phyloP scores from a whole-genome alignment of 1,140 invertebrate species.

The Vollenhovia emeryi region DNA sequence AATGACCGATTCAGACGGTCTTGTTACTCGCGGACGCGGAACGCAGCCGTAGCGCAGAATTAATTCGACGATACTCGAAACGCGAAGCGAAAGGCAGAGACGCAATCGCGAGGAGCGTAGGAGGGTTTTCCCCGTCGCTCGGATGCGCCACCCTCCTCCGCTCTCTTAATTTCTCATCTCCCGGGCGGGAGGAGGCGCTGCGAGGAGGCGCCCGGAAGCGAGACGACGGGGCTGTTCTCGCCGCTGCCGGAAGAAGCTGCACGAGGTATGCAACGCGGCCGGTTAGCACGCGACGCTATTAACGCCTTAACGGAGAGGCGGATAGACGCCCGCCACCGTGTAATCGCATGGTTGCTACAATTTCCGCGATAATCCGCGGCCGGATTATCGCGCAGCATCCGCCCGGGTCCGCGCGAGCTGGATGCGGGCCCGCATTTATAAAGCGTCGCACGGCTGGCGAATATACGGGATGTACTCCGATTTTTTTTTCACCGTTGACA shows the following conservation, averaged over 20 bases:
- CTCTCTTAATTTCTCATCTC: conserved; percentile 54
- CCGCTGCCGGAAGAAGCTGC: neutral
- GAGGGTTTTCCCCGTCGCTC: conserved; percentile 27
- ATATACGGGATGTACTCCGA: neutral
- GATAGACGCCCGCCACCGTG: neutral
- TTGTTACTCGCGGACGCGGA: neutral
- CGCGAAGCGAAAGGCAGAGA: neutral
- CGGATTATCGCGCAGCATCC: conserved; percentile 23
- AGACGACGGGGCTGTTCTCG: neutral
- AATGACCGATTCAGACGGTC: neutral
- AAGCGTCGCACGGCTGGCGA: neutral
- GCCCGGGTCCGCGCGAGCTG: neutral
- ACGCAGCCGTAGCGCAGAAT: neutral
- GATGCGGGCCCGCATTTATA: neutral
- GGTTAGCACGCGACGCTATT: conserved; percentile 30
- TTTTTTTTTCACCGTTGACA: neutral
- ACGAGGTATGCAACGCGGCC: neutral
- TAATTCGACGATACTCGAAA: conserved; percentile 28
- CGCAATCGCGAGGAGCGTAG: neutral
- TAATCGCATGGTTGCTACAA: conserved; percentile 64
- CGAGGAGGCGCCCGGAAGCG: neutral
- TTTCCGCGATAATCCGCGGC: conserved; percentile 55
- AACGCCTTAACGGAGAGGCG: neutral
- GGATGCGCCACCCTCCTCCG: neutral
- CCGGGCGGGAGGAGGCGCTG: neutral